A percentile compares a stretch with the other conserved stretches of the same genome.
Conservation (phyloP, 2,888 invertebrate genomes). For the Pyrgus malvae region DNA sequence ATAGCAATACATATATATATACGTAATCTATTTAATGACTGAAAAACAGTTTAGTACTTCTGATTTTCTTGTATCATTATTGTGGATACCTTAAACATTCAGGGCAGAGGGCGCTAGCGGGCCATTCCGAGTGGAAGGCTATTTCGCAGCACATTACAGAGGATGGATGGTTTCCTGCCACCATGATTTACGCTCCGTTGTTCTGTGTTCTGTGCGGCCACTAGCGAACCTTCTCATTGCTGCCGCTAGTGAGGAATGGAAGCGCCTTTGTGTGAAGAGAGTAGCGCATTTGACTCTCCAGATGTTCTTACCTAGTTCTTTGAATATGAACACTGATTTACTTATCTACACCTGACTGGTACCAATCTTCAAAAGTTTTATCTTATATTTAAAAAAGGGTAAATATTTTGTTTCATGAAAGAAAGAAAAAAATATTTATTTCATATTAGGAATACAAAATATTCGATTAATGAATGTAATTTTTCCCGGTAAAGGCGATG, state of each 20-base stretch:
- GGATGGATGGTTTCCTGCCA: slow-evolving; percentile 80
- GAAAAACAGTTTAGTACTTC: slow-evolving; percentile 36
- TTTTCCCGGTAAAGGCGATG: too few species aligned
- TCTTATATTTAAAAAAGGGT: too few species aligned
- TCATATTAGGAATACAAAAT: too few species aligned
- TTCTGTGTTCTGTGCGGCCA: slow-evolving; percentile 50
- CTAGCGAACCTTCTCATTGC: slow-evolving; percentile 64
- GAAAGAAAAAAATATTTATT: too few species aligned
- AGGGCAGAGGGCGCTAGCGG: slow-evolving; percentile 60
- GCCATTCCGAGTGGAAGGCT: slow-evolving; percentile 68
- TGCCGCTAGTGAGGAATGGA: slow-evolving; percentile 64
- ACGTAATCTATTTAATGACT: too few species aligned
- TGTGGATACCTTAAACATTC: slow-evolving; percentile 65
- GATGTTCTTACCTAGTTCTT: too few species aligned
- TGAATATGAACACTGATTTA: too few species aligned
- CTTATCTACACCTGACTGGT: too few species aligned
- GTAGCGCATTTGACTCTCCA: slow-evolving; percentile 70
- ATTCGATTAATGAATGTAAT: too few species aligned
- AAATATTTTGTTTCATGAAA: too few species aligned
- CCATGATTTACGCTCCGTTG: slow-evolving; percentile 72
- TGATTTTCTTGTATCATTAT: slow-evolving; percentile 55
- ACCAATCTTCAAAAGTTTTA: too few species aligned
- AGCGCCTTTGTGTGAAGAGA: slow-evolving; percentile 65
- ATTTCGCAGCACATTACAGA: slow-evolving; percentile 80
- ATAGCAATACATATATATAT: too few species aligned